Evolutionary conservation across 64 coral and sea anemone genomes (phyloP).

Genomic region (Stylophora pistillata): DNA sequence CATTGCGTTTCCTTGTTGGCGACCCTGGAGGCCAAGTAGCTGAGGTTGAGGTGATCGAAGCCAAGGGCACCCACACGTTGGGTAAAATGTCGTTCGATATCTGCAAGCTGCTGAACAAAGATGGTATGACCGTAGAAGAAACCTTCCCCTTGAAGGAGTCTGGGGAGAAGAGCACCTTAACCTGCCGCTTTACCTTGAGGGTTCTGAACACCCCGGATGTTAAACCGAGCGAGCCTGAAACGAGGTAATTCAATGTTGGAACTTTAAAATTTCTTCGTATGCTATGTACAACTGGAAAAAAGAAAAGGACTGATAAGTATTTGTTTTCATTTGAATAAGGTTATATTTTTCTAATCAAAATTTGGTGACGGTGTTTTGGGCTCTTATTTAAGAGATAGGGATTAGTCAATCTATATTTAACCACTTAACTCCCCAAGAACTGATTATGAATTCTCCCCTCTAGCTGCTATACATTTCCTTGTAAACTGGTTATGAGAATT

Average conservation of each 20-base stretch:
- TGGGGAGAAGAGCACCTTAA: conserved; percentile 71
- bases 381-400: neutral
- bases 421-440: too few species aligned
- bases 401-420: too few species aligned
- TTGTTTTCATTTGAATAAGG: neutral
- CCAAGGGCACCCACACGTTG: conserved; percentile 71
- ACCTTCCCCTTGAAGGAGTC: conserved; percentile 65
- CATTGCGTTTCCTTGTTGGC: conserved; percentile 73
- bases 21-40: conserved; percentile 66
- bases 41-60: conserved; percentile 77
- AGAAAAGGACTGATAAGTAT: neutral
- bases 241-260: conserved; percentile 23
- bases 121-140: conserved; percentile 63
- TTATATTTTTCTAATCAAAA: neutral
- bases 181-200: conserved; percentile 83
- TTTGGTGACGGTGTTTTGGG: neutral
- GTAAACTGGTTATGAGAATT: too few species aligned
- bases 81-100: conserved; percentile 63
- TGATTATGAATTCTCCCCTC: too few species aligned
- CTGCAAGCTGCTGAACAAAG: conserved; percentile 52
- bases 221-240: conserved; percentile 19
- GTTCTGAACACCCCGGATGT: conserved; percentile 28
- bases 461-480: too few species aligned
- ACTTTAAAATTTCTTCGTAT: neutral
- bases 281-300: neutral